Evolutionary conservation across 2,888 invertebrate genomes (phyloP).

Genomic region (Aphodius granarius): DNA sequence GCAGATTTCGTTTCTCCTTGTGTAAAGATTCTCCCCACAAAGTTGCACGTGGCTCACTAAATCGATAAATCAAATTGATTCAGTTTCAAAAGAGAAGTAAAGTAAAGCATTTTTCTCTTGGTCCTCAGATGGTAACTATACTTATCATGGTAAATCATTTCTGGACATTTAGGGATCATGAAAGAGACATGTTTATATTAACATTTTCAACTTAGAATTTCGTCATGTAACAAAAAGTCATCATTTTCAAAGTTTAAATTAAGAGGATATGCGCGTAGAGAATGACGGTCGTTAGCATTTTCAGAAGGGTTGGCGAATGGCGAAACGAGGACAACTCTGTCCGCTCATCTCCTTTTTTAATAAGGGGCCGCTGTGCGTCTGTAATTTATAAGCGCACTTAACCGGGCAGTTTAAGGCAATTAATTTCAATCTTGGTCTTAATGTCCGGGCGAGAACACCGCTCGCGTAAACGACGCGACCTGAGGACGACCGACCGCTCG

Average conservation of each 20-base stretch:
- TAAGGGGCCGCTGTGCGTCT: neutral
- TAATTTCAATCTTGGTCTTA: constrained; percentile 29
- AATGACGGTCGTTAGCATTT: neutral
- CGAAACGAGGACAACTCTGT: neutral
- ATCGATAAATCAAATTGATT: neutral
- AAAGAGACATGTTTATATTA: no score
- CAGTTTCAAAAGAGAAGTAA: no score
- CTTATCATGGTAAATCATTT: no score
- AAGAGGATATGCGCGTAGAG: neutral
- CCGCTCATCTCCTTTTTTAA: constrained; percentile 10
- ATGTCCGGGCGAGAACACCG: constrained; percentile 20
- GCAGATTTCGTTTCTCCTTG: neutral
- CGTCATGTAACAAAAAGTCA: neutral
- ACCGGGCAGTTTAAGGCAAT: constrained; percentile 22
- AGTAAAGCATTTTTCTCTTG: no score
- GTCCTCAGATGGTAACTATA: no score
- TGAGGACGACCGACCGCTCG: neutral
- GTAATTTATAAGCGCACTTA: constrained; percentile 17
- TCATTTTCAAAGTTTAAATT: neutral
- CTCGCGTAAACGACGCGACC: neutral
- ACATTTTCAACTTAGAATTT: no score
- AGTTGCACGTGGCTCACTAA: neutral
- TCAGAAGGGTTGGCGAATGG: neutral
- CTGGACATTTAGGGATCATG: no score
- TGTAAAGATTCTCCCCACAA: neutral